Conservation (phyloP, 1,140 invertebrate species). For the Drosophila punjabiensis region DNA sequence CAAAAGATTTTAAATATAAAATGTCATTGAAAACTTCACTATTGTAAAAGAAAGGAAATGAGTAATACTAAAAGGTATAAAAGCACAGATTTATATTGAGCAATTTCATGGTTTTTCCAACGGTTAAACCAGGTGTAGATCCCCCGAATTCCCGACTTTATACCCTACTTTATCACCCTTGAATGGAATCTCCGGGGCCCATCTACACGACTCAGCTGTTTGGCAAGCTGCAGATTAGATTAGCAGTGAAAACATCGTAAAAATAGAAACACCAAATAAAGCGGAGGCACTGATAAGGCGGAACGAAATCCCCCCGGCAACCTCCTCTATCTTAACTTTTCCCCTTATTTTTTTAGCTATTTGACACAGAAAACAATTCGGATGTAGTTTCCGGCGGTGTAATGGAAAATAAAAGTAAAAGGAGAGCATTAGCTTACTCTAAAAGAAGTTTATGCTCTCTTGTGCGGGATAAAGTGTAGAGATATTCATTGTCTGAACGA, state of each 20-base stretch:
- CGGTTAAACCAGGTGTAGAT: background rate
- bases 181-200: constrained; percentile 16
- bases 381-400: background rate
- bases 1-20: background rate
- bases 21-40: background rate
- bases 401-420: background rate
- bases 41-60: background rate
- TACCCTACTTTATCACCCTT: constrained; percentile 24
- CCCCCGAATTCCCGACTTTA: constrained; percentile 7
- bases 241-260: constrained; percentile 50
- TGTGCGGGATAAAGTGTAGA: background rate
- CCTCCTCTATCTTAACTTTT: background rate
- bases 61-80: background rate
- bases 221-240: constrained; percentile 59
- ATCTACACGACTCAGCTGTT: constrained; percentile 45
- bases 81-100: background rate
- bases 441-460: background rate
- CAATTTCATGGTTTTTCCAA: background rate
- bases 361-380: constrained; percentile 1
- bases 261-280: constrained; percentile 43
- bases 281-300: constrained; percentile 36
- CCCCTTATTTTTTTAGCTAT: background rate
- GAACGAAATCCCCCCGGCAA: constrained; percentile 12
- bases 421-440: background rate
- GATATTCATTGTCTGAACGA: background rate